These are phyloP conservation scores for Globicephala melas DNA, from an alignment of 2,113 vertebrate genomes.

Conservation along the genomic window DNA sequence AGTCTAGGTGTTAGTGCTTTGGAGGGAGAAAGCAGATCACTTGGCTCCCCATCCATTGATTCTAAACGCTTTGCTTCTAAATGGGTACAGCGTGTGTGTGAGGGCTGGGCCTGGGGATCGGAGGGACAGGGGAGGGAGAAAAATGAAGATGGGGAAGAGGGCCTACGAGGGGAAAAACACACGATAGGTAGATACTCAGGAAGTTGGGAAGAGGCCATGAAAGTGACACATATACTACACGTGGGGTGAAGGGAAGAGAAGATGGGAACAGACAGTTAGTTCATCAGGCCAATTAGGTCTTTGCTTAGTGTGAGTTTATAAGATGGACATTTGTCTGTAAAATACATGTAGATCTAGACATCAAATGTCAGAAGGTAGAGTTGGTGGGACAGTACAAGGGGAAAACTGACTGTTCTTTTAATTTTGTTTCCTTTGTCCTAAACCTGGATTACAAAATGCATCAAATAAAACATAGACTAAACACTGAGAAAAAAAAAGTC, in stretches of 20 bases:
- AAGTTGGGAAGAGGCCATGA: background rate
- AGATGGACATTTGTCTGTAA: background rate
- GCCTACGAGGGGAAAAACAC: background rate
- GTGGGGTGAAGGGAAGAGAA: background rate
- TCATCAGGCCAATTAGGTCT: background rate
- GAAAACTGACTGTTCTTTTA: background rate
- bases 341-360: background rate
- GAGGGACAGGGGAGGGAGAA: background rate
- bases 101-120: no score
- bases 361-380: background rate
- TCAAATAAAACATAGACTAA: conserved; percentile 64
- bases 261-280: background rate
- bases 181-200: background rate
- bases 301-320: background rate
- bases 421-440: conserved; percentile 55
- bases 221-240: background rate
- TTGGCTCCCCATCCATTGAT: rapidly evolving
- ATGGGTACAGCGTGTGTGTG: background rate
- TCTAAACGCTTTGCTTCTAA: background rate
- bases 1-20: background rate
- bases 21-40: background rate
- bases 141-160: background rate
- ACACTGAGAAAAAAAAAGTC: conserved; percentile 61
- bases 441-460: conserved; percentile 59
- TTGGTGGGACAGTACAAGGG: background rate